A percentile compares a stretch with the other conserved stretches of the same genome.
Evolutionary conservation across 1,140 invertebrate species (phyloP).

Genomic region (Copidosoma floridanum): DNA sequence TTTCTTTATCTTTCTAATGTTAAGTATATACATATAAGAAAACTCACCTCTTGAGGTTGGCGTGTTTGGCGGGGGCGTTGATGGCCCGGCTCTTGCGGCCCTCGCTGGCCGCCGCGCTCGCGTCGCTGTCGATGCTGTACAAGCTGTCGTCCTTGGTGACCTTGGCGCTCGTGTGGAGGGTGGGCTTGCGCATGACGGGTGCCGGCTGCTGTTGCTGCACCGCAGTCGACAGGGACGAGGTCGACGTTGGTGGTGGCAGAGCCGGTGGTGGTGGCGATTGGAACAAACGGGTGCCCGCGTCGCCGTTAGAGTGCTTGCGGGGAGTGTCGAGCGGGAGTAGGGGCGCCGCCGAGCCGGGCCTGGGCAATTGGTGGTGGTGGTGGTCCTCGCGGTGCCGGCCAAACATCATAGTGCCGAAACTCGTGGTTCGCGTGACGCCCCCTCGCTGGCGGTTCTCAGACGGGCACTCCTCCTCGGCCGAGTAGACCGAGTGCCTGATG

Average conservation of each 20-base stretch:
- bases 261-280: constrained; percentile 41
- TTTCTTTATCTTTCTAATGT: too few relatives aligned
- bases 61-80: constrained; percentile 57
- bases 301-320: constrained; percentile 35
- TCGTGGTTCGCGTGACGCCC: neutral
- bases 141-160: constrained; percentile 54
- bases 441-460: constrained; percentile 12
- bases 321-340: constrained; percentile 27
- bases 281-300: constrained; percentile 9
- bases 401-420: too few relatives aligned
- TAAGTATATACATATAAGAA: too few relatives aligned
- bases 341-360: constrained; percentile 20
- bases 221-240: too few relatives aligned
- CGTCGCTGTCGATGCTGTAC: constrained; percentile 54
- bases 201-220: too few relatives aligned
- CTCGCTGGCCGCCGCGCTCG: constrained; percentile 51
- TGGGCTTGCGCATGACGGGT: constrained; percentile 47
- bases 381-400: neutral
- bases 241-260: constrained; percentile 45
- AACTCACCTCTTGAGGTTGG: constrained; percentile 58
- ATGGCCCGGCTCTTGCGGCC: constrained; percentile 51
- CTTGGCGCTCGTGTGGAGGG: constrained; percentile 47
- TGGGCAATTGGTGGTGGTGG: neutral
- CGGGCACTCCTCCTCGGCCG: constrained; percentile 37
- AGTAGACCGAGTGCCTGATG: too few relatives aligned